These are phyloP conservation scores for Platycnemis pennipes DNA, from an alignment of 2,888 invertebrate species.

Conservation along the genomic window DNA sequence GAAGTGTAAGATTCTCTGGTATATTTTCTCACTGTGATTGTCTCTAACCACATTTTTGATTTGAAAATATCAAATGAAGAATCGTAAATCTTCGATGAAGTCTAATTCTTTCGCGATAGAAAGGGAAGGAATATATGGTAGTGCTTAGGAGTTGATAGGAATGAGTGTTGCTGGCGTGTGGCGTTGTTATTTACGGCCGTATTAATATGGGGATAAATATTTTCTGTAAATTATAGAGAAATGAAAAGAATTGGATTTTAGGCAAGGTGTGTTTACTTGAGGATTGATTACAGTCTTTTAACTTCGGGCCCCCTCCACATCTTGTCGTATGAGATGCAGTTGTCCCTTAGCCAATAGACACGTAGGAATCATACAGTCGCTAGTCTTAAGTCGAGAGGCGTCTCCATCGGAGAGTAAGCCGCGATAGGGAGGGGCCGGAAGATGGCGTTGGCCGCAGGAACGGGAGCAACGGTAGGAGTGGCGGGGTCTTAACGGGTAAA, in stretches of 20 bases:
- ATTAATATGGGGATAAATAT: no score
- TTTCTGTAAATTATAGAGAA: no score
- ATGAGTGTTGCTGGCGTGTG: conserved; percentile 20
- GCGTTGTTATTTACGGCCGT: not conserved
- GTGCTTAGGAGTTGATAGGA: not conserved
- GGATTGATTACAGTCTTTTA: no score
- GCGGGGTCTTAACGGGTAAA: conserved; percentile 10
- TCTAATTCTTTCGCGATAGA: not conserved
- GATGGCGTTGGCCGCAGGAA: not conserved
- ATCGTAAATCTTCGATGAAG: conserved; percentile 53
- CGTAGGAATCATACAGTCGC: not conserved
- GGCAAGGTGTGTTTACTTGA: no score
- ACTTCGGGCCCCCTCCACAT: no score
- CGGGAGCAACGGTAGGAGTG: not conserved
- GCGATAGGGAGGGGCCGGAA: not conserved
- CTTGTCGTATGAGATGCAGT: no score
- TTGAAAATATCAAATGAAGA: conserved; percentile 17
- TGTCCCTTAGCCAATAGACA: not conserved
- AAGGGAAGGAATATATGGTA: conserved; percentile 27
- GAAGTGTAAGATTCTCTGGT: no score
- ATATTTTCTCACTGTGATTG: no score
- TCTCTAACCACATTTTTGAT: no score
- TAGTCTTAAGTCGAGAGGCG: not conserved
- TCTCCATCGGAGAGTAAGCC: not conserved
- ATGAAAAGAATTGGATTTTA: no score